phyloP scores from a whole-genome alignment of 2,888 invertebrate genomes.

The Cephus sareptanus region DNA sequence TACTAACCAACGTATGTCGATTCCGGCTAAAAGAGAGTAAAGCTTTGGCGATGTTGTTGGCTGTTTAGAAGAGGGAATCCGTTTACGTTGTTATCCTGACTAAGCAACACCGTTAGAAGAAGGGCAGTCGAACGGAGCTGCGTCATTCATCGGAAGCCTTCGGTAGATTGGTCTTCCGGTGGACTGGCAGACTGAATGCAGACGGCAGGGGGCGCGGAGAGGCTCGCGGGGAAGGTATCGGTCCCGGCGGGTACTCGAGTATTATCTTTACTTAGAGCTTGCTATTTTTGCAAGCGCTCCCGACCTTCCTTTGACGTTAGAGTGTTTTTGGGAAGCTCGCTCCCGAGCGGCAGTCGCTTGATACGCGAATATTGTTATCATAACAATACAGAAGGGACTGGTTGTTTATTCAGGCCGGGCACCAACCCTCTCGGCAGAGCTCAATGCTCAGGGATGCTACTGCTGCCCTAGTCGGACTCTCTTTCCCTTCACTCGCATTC shows the following conservation, averaged over 20 bases:
- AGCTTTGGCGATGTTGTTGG: too few relatives aligned
- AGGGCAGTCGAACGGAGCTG: too few relatives aligned
- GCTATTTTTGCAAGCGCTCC: not conserved
- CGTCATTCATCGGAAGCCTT: not conserved
- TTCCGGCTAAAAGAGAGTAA: too few relatives aligned
- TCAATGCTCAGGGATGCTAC: too few relatives aligned
- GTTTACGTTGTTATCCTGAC: too few relatives aligned
- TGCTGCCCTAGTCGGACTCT: not conserved
- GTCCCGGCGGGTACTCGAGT: not conserved
- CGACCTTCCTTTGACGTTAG: conserved; percentile 5
- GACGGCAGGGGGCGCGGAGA: not conserved
- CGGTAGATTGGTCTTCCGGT: not conserved
- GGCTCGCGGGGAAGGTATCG: too few relatives aligned
- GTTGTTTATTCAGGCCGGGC: conserved; percentile 46
- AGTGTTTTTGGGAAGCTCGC: conserved; percentile 5
- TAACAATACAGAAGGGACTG: conserved; percentile 40
- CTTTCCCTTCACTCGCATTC: not conserved
- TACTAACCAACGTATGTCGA: conserved; percentile 15
- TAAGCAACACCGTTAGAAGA: too few relatives aligned
- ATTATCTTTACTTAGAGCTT: conserved; percentile 3
- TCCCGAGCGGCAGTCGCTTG: not conserved
- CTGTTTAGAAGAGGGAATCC: too few relatives aligned
- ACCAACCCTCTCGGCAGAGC: conserved; percentile 19
- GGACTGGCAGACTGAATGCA: not conserved
- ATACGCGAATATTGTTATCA: conserved; percentile 42